These are phyloP conservation scores for Spilosoma lubricipeda DNA, from an alignment of 2,888 invertebrate genomes.

Conservation along the genomic window DNA sequence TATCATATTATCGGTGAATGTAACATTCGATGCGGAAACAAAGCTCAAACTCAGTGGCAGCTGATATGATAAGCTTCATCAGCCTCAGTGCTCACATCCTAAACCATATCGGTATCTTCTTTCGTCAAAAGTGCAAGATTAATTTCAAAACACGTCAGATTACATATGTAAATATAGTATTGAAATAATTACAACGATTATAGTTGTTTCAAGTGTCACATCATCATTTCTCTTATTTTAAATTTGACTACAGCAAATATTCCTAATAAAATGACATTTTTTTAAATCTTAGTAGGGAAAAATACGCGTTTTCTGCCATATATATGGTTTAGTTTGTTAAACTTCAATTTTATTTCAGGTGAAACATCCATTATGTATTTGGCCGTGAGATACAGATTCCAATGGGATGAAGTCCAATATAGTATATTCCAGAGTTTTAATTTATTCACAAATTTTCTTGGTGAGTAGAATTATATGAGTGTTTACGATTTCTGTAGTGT, in stretches of 20 bases:
- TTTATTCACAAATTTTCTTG: conserved; percentile 74
- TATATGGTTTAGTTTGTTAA: background rate
- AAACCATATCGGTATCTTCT: background rate
- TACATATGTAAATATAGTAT: too few species aligned
- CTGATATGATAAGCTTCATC: background rate
- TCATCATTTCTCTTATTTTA: too few species aligned
- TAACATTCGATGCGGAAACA: background rate
- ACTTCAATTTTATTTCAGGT: conserved; percentile 62
- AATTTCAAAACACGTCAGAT: too few species aligned
- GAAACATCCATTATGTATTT: conserved; percentile 77
- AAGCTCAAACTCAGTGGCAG: background rate
- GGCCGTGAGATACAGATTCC: conserved; percentile 76
- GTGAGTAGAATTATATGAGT: conserved; percentile 50
- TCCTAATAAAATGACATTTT: too few species aligned
- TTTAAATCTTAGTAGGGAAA: background rate
- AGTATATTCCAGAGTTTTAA: conserved; percentile 80
- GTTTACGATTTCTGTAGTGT: background rate
- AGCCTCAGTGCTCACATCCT: background rate
- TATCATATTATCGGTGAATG: background rate
- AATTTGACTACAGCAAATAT: too few species aligned
- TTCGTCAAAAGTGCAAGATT: too few species aligned
- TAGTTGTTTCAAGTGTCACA: too few species aligned
- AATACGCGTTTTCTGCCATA: background rate
- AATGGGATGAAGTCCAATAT: conserved; percentile 79
- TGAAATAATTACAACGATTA: too few species aligned